Evolutionary conservation across 2,888 invertebrate genomes (phyloP), one percentile per base, ranked within the genome.

Genomic region (Leptinotarsa haldemani): DNA sequence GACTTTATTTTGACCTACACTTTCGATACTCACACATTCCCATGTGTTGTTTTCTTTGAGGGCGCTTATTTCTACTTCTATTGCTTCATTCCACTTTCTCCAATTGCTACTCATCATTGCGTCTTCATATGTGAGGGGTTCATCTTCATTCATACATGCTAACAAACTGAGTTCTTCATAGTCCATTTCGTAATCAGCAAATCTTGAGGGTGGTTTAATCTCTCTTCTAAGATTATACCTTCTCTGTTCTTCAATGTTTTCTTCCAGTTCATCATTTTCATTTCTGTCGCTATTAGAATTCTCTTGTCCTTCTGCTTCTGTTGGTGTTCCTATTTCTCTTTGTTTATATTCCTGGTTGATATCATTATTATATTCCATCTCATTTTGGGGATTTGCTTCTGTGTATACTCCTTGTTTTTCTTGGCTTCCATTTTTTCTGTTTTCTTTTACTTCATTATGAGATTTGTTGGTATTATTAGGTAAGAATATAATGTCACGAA

Each of bases 401-500:
- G 25, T 30, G 25, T 30, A 30, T 30, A 30, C 25, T 50, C 50
- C 50, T 50, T 64, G 53, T 15, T 15, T 65, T 16, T 70, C 70
- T 40, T 56, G 20, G 22, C 18, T 4, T 65, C 53, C 61, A 63
- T 68, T 69, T 67, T 52, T n/a, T 69, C 61, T 18, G 16, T 30
- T 63, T 63, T 25, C n/a, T 63, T 30, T 63, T 22, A 18, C 16
- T 25, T 20, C 16, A 20, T 67, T 48, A 70, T 73, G 50, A 30
- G 25, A 30, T 30, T 30, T 30, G 25, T 30, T 30, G 25, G 25
- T 30, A 30, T 74, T 69, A 72, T 74, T 68, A 56, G 64, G 65
- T 18, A 73, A 18, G 18, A 78, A 76, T n/a, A 78, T 65, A 7
- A 80, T 69, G 56, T 80, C 80, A 47, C 78, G 67, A 16, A 70